Evolutionary conservation across 30 jellyfish, hydroid and myxozoan species (phyloP).

Genomic region (Nemopilema nomurai): DNA sequence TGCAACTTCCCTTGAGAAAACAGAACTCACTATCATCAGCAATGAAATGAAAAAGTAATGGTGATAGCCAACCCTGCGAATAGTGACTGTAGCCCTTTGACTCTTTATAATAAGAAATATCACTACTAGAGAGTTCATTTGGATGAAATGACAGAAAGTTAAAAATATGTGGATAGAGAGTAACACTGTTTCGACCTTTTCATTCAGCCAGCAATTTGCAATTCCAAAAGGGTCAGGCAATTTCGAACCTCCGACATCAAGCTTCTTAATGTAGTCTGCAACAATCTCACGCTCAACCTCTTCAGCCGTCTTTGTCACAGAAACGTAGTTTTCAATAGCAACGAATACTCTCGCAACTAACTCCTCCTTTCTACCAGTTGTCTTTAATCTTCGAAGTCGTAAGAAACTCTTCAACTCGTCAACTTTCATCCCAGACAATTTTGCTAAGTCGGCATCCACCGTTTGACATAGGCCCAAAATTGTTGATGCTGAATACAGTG

Average conservation of each 20-base stretch:
- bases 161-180: constrained; percentile 31
- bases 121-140: constrained; percentile 21
- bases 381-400: constrained; percentile 37
- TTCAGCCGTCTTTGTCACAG: constrained; percentile 33
- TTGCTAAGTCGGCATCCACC: constrained; percentile 24
- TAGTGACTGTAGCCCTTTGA: constrained; percentile 48
- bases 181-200: constrained; percentile 24
- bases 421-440: constrained; percentile 35
- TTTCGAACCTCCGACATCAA: not conserved
- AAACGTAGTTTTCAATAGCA: constrained; percentile 45
- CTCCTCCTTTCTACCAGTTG: constrained; percentile 34
- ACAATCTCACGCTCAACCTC: constrained; percentile 39
- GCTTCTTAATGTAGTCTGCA: constrained; percentile 18
- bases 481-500: not conserved
- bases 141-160: constrained; percentile 23
- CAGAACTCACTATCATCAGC: constrained; percentile 31
- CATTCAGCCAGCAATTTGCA: constrained; percentile 54
- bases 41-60: constrained; percentile 28
- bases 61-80: constrained; percentile 27
- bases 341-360: constrained; percentile 57
- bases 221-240: constrained; percentile 45
- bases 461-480: constrained; percentile 13
- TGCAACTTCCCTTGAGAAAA: constrained; percentile 49
- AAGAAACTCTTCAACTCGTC: constrained; percentile 37
- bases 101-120: constrained; percentile 25